Percentiles rank a stretch among this genome's conserved stretches.
These are phyloP conservation scores for Catostylus mosaicus DNA, from an alignment of 30 jellyfish, hydroid and myxozoan species.

Conservation along the genomic window DNA sequence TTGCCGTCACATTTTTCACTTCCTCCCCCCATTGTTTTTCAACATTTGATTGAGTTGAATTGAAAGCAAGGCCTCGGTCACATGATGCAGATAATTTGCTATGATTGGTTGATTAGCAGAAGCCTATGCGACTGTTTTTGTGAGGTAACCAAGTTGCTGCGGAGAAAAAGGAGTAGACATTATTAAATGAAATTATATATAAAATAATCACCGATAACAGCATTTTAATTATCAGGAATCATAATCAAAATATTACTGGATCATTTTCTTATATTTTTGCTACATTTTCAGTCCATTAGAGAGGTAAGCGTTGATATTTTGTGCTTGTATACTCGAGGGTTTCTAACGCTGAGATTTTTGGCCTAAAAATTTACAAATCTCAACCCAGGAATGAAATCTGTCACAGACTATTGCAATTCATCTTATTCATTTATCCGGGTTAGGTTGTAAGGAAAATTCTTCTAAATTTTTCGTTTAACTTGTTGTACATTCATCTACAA, in stretches of 20 bases:
- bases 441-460: neutral
- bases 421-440: neutral
- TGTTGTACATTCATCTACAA: too few relatives aligned
- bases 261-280: neutral
- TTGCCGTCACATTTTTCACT: too few relatives aligned
- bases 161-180: neutral
- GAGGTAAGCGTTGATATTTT: neutral
- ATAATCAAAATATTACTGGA: neutral
- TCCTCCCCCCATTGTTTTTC: neutral
- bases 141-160: conserved; percentile 52
- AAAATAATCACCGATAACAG: neutral
- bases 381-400: neutral
- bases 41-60: conserved; percentile 19
- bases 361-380: neutral
- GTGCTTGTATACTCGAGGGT: neutral
- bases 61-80: conserved; percentile 14
- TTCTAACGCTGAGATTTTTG: neutral
- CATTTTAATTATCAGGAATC: neutral
- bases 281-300: neutral
- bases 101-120: conserved; percentile 17
- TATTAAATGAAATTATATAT: neutral
- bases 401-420: neutral
- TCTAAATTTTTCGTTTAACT: too few relatives aligned
- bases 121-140: conserved; percentile 40
- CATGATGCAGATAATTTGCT: neutral